These are phyloP conservation scores for Caradrina clavipalpis DNA, from an alignment of 2,888 invertebrate species.

Conservation along the genomic window DNA sequence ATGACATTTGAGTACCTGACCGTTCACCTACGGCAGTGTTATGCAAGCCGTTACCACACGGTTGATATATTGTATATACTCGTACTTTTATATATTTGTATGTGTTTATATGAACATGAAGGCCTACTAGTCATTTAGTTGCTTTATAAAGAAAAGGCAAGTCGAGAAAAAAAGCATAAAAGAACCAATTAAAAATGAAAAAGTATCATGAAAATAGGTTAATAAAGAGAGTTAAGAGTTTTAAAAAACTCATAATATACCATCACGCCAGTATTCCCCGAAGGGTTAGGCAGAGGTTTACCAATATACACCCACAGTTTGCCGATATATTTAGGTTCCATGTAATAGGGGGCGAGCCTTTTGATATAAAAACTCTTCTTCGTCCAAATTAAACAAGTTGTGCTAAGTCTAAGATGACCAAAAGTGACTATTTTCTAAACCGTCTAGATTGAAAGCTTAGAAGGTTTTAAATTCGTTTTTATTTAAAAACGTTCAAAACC, in stretches of 20 bases:
- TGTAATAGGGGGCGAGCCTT: no score
- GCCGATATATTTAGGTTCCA: no score
- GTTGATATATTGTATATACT: slow-evolving; percentile 37
- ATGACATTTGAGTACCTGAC: slow-evolving; percentile 58
- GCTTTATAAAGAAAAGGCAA: background rate
- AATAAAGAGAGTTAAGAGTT: background rate
- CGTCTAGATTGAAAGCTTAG: no score
- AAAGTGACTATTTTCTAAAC: background rate
- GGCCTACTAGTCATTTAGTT: background rate
- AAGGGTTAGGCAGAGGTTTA: no score
- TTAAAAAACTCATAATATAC: no score
- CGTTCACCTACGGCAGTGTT: slow-evolving; percentile 53
- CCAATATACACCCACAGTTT: no score
- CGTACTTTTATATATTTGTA: slow-evolving; percentile 3
- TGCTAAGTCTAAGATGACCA: slow-evolving; percentile 13
- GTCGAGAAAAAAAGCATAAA: background rate
- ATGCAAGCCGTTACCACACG: slow-evolving; percentile 57
- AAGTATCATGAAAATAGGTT: background rate
- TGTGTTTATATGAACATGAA: background rate
- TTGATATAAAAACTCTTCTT: no score
- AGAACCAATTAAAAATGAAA: background rate
- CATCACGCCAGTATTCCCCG: no score
- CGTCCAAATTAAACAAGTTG: background rate
- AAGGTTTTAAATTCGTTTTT: no score
- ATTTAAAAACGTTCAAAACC: no score